These are phyloP conservation scores for Thymelicus lineola DNA, from an alignment of 2,888 invertebrate genomes.

Conservation along the genomic window DNA sequence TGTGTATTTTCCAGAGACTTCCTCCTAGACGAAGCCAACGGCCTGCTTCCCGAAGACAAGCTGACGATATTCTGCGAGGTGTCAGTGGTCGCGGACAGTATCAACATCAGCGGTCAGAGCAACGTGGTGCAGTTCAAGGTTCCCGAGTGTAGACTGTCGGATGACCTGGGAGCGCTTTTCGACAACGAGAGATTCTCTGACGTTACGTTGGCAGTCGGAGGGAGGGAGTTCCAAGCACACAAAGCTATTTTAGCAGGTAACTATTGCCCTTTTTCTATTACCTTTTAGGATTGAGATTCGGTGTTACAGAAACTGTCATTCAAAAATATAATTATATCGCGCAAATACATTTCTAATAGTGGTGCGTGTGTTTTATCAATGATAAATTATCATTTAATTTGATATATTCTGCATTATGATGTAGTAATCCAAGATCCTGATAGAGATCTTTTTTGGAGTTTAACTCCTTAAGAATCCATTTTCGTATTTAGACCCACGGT, in stretches of 20 bases:
- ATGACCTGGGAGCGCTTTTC: slow-evolving; percentile 97
- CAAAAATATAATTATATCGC: no score
- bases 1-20: slow-evolving; percentile 91
- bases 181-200: slow-evolving; percentile 99
- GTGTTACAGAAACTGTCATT: no score
- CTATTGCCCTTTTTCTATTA: slow-evolving; percentile 38
- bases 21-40: slow-evolving; percentile 99
- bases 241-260: slow-evolving; percentile 98
- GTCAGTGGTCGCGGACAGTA: slow-evolving; percentile 98
- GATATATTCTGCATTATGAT: no score
- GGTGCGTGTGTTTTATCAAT: no score
- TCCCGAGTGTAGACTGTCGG: slow-evolving; percentile 96
- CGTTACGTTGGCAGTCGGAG: slow-evolving; percentile 96
- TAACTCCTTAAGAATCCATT: no score
- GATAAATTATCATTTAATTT: no score
- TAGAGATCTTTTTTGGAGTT: no score
- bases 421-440: no score
- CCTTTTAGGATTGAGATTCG: background rate
- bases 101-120: slow-evolving; percentile 99
- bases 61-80: slow-evolving; percentile 99
- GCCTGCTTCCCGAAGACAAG: slow-evolving; percentile 99
- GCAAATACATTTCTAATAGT: no score
- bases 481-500: no score
- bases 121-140: slow-evolving; percentile 99
- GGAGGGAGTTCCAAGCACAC: slow-evolving; percentile 97